Evolutionary conservation across 2,888 invertebrate species (phyloP).

Genomic region (Macropis europaea): DNA sequence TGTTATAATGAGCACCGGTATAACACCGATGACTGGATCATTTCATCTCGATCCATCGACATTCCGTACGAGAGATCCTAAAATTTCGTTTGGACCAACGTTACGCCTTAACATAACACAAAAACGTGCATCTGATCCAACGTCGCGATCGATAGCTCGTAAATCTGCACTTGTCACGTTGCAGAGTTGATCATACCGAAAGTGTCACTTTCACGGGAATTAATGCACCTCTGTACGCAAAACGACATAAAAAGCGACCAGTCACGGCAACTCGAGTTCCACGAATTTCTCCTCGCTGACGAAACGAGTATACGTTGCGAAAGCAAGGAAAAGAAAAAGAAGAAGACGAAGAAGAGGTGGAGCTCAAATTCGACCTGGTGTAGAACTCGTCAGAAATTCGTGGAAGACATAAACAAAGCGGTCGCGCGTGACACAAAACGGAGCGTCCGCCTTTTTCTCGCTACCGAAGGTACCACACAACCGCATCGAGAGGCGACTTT

Average conservation of each 20-base stretch:
- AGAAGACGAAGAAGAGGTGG: neutral
- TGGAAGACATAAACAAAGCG: constrained; percentile 8
- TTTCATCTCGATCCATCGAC: neutral
- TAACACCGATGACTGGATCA: neutral
- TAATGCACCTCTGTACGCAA: neutral
- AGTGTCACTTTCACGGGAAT: neutral
- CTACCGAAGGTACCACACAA: neutral
- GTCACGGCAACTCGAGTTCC: neutral
- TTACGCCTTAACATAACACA: neutral
- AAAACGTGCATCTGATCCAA: neutral
- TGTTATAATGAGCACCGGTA: constrained; percentile 17
- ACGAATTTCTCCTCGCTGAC: constrained; percentile 1
- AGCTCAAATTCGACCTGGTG: neutral
- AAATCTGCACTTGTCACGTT: constrained; percentile 26
- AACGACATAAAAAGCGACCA: neutral
- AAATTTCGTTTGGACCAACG: neutral
- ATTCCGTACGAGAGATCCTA: neutral
- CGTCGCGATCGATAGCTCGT: constrained; percentile 1
- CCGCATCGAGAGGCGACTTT: constrained; percentile 22
- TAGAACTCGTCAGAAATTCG: neutral
- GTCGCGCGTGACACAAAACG: constrained; percentile 1
- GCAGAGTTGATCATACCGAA: constrained; percentile 35
- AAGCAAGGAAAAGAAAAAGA: neutral
- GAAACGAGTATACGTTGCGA: constrained; percentile 15
- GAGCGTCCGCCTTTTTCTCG: neutral